These are phyloP conservation scores for Acrocephalus arundinaceus DNA, from an alignment of 2,113 vertebrate species.

Conservation along the genomic window DNA sequence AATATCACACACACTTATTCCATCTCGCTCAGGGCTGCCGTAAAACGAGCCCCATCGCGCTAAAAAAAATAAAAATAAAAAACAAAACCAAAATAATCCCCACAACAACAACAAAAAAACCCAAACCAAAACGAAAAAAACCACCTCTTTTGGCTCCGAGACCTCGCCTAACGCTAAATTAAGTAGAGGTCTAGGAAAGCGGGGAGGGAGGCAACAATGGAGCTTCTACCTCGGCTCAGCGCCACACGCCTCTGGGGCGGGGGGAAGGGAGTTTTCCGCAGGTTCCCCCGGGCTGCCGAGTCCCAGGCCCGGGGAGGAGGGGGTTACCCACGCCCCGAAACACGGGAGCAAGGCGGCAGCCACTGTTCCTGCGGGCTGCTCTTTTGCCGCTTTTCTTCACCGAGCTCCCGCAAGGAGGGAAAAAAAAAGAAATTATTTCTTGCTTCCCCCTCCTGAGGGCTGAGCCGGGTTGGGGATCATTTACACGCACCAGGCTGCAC, in stretches of 20 bases:
- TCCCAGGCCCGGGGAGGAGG: not conserved
- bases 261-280: not conserved
- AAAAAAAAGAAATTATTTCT: not conserved
- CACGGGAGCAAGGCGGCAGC: not conserved
- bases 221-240: not conserved
- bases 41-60: not conserved
- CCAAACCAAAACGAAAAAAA: not conserved
- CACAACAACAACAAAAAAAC: not conserved
- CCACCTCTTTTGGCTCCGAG: not conserved
- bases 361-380: not conserved
- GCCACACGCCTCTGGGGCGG: not conserved
- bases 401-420: not conserved
- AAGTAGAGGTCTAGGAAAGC: not conserved
- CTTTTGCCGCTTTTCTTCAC: not conserved
- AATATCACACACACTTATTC: not conserved
- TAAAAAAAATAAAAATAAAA: not conserved
- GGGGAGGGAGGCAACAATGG: not conserved
- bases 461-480: not conserved
- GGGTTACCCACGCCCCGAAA: not conserved
- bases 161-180: not conserved
- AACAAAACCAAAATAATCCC: too few species aligned
- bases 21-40: not conserved
- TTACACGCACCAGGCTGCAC: not conserved
- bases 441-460: not conserved
- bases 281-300: not conserved